These are phyloP conservation scores for Babyrousa celebensis DNA, from an alignment of 2,797 vertebrate species.

Conservation along the genomic window DNA sequence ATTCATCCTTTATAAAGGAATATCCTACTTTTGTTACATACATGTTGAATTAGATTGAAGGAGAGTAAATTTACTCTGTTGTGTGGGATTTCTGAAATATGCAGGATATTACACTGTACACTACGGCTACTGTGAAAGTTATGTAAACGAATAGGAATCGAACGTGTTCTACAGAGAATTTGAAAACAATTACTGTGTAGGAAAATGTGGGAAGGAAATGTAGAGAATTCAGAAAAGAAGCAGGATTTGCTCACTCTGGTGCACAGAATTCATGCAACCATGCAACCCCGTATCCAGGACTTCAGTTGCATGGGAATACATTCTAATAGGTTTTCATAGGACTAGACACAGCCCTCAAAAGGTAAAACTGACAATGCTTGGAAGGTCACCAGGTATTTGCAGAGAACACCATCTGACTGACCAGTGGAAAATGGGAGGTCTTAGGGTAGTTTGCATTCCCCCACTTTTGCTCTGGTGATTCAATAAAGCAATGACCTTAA, in stretches of 20 bases:
- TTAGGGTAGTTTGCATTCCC: background rate
- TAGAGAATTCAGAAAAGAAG: background rate
- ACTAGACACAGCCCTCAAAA: background rate
- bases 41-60: background rate
- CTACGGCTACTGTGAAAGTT: background rate
- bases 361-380: background rate
- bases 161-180: no score
- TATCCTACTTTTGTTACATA: constrained; percentile 46
- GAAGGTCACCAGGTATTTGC: background rate
- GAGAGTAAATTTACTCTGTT: background rate
- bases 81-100: background rate
- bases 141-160: background rate
- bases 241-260: background rate
- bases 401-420: background rate
- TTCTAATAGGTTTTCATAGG: background rate
- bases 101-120: rapidly evolving
- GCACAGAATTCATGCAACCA: rapidly evolving
- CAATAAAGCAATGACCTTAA: background rate
- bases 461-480: background rate
- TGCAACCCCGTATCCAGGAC: rapidly evolving
- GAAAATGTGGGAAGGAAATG: background rate
- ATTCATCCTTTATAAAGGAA: constrained; percentile 28
- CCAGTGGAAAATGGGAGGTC: background rate
- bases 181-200: background rate
- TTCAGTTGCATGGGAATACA: background rate